phyloP scores from a whole-genome alignment of 2,797 vertebrate genomes.

The Scyliorhinus canicula region DNA sequence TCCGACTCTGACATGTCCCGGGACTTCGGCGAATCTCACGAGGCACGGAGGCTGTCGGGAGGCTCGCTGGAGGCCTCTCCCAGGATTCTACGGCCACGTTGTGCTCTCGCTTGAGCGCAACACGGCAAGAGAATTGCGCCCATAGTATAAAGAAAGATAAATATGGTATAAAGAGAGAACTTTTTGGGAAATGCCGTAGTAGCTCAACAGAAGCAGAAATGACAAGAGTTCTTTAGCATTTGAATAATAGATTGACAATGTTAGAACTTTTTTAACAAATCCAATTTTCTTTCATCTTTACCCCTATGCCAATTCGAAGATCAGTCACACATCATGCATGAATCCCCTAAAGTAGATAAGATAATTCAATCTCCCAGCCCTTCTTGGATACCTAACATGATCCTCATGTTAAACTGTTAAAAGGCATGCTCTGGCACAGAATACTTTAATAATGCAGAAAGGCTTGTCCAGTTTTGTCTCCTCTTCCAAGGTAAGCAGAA shows the following conservation, averaged over 20 bases:
- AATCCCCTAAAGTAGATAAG: not conserved
- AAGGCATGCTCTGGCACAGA: not conserved
- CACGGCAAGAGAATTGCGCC: no score
- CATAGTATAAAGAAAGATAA: no score
- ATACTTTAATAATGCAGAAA: not conserved
- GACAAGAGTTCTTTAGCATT: not conserved
- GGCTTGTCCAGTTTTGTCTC: not conserved
- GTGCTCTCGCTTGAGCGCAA: no score
- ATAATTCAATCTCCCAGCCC: not conserved
- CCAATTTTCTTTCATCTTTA: not conserved
- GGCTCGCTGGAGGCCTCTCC: no score
- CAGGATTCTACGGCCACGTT: no score
- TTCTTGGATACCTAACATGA: not conserved
- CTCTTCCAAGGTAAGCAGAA: not conserved
- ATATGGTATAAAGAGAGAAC: not conserved
- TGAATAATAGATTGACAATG: no score
- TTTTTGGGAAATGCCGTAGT: not conserved
- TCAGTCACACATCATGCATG: not conserved
- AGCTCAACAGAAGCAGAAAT: not conserved
- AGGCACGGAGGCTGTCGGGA: no score
- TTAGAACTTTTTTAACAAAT: not conserved
- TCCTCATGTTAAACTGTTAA: not conserved
- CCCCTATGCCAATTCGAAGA: no score
- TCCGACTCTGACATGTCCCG: no score
- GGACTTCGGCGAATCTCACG: no score